Base-by-base conservation (phyloP, 2,113 vertebrate genomes). In the Oryzias curvinotus region DNA sequence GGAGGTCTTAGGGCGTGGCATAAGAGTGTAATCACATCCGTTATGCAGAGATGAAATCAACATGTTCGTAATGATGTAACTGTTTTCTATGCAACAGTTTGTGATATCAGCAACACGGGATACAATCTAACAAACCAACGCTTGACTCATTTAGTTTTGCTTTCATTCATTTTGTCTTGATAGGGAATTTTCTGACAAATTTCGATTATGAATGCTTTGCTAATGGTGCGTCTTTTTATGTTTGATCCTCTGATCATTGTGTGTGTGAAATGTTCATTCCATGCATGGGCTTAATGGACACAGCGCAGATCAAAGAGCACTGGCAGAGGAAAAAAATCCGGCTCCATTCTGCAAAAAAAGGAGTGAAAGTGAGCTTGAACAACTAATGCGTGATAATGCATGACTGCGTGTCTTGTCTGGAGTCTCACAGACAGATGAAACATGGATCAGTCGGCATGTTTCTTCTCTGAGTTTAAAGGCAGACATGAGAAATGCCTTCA, bases 321-420 rank as follows among this genome's bases (percentile, higher is more conserved):
- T 1, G 26, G 36, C 58, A 47, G 42, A 7, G 12, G 12, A 36
- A 36, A 12, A 36, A 36, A 36, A 1, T 36, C 2, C 8, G 36
- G 8, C 36, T 36, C 8, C 8, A 17, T 19, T 4, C 23, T 25
- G 64, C 21, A n/a, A 15, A 58, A 58, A 62, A 17, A 45, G 16
- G 5, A 45, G 14, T 15, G 43, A 45, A 45, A 45, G 14, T 15
- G 46, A 67, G 58, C 67, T 64, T 52, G 18, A 67, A 41, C 45
- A 21, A 50, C 55, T 65, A 52, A 69, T 62, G 46, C 69, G 55
- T 52, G 54, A 23, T 52, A 55, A 67, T 55, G 7, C 48, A 46
- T 5, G 7, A 52, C 44, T 53, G 10, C 42, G 61, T 10, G 14
- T 43, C 15, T 28, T 46, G 26, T 61, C 54, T 64, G 16, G 5